Evolutionary conservation across 2,888 invertebrate genomes (phyloP).

Genomic region (Timandra comae): DNA sequence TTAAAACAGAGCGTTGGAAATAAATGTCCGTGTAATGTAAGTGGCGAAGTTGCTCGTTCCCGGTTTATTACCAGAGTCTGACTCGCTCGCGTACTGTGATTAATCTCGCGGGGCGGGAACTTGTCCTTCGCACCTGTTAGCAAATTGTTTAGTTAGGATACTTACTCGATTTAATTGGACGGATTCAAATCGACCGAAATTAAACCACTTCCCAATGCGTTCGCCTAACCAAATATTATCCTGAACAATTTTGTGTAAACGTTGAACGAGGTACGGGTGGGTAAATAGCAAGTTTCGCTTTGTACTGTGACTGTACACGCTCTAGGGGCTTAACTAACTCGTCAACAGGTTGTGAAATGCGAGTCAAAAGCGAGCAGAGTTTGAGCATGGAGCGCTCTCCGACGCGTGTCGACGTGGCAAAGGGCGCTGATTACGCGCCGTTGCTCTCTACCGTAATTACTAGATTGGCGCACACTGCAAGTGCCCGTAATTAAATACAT

Average conservation of each 20-base stretch:
- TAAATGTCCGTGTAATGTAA: conserved; percentile 72
- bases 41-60: conserved; percentile 67
- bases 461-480: conserved; percentile 64
- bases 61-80: conserved; percentile 55
- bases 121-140: conserved; percentile 36
- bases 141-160: conserved; percentile 33
- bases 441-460: conserved; percentile 65
- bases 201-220: conserved; percentile 13
- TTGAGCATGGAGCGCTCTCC: conserved; percentile 50
- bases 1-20: conserved; percentile 63
- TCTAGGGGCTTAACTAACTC: conserved; percentile 58
- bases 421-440: conserved; percentile 67
- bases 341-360: conserved; percentile 73
- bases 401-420: conserved; percentile 58
- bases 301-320: conserved; percentile 45
- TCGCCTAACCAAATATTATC: conserved; percentile 21
- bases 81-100: conserved; percentile 49
- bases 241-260: conserved; percentile 17
- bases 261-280: conserved; percentile 10
- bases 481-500: conserved; percentile 70
- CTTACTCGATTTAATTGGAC: conserved; percentile 30
- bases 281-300: conserved; percentile 35
- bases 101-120: conserved; percentile 48
- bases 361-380: conserved; percentile 56
- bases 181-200: conserved; percentile 18